Base-by-base conservation (phyloP, 64 coral and sea anemone species). In the Pocillopora verrucosa region DNA sequence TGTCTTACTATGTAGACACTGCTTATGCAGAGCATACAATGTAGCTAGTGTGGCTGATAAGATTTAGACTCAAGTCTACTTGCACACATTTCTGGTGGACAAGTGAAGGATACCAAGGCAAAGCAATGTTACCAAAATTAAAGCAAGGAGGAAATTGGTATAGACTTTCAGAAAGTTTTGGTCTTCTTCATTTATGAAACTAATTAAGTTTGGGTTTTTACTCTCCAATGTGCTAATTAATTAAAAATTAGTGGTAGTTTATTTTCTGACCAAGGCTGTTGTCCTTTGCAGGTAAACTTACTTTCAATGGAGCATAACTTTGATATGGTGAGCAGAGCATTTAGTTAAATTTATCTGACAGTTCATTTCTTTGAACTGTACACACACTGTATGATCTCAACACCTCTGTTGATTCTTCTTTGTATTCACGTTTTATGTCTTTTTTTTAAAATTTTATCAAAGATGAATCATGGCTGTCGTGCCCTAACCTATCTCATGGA, bases 391-490 rank as follows among this genome's bases (percentile, higher is more conserved):
- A 9, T 20, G 14, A 17, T 13, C 3, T 17, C 13, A 15, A 5
- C 20, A 65, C 15, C 63, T 65, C 0, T 13, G 63, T 22, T 15
- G 13, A 19, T 15, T 15, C 16, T 65, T 16, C 16, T 17, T 1
- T 65, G 16, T 14, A 17, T 16, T 16, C 5, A 63, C 17, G 19
- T 65, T 16, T 65, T 65, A 16, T 5, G 63, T 5, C 13, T 5
- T 19, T 65, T 70, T 20, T 24, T 25, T 70, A 30, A 25, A 11
- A 77, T 58, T 56, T 77, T 26, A 56, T 41, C 80, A 15, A n/a
- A 99, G 97, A 94, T 99, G 83, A 99, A 99, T 83, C 97, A 99
- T 89, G 97, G 93, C 11, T 99, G 97, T 76, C 93, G 97, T 69
- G 97, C 97, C 3, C 86, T 99, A 59, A 99, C 97, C 3, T 99